phyloP scores from a whole-genome alignment of 1,140 invertebrate genomes.

The Hirudo medicinalis region DNA sequence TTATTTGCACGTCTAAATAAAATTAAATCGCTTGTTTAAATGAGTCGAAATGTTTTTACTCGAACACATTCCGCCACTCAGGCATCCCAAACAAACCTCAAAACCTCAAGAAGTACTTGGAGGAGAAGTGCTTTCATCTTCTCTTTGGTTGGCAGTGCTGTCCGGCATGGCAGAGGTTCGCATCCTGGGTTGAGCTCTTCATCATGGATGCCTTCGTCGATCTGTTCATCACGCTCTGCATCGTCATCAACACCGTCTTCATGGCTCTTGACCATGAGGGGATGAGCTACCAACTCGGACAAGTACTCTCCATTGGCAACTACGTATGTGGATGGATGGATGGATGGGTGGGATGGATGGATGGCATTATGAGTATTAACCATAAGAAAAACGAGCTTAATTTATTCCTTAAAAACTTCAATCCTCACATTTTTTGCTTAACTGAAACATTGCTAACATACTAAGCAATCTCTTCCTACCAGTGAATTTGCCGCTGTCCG shows the following conservation, averaged over 20 bases:
- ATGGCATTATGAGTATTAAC: too few relatives aligned
- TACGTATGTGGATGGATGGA: conserved; percentile 29
- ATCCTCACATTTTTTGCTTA: too few relatives aligned
- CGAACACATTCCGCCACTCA: neutral
- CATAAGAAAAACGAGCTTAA: too few relatives aligned
- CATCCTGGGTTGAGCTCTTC: conserved; percentile 61
- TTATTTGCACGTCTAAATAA: too few relatives aligned
- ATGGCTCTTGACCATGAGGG: conserved; percentile 93
- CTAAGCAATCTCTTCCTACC: too few relatives aligned
- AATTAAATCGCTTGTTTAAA: too few relatives aligned
- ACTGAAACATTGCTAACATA: too few relatives aligned
- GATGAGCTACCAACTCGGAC: conserved; percentile 53
- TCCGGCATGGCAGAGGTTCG: conserved; percentile 43
- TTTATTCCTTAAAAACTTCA: too few relatives aligned
- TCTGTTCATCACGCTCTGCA: conserved; percentile 90
- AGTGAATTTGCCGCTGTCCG: too few relatives aligned
- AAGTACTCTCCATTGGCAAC: conserved; percentile 43
- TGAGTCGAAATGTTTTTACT: neutral
- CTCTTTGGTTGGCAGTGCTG: conserved; percentile 96
- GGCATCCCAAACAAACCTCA: neutral
- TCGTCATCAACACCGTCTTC: conserved; percentile 90
- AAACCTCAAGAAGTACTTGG: conserved; percentile 28
- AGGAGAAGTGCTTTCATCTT: conserved; percentile 55
- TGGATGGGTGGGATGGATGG: too few relatives aligned
- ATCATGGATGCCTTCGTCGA: conserved; percentile 97